Evolutionary conservation across 1,140 invertebrate species (phyloP), one percentile per base, ranked within the genome.

Genomic region (Ceratina calcarata): DNA sequence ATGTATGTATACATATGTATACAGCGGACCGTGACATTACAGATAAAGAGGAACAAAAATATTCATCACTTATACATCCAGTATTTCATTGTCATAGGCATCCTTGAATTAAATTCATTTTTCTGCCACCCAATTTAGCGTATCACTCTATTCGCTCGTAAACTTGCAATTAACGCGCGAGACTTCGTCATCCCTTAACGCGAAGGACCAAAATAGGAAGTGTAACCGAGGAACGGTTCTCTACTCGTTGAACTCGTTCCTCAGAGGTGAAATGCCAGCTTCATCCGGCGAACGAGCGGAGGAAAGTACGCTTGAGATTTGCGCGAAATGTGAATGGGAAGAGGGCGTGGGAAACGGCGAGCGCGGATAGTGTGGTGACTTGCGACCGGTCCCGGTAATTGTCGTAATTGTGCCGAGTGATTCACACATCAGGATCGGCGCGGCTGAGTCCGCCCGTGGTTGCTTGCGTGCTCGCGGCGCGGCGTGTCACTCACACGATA

Each of bases 401-500:
- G 92, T 83, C 83, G 90, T 92, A 93, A 93, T 93, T 93, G 91
- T 93, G 91, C 88, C 92, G 92, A 93, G 92, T 93, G 92, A 93
- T 93, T 93, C 92, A 93, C 91, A 93, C 91, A 92, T 93, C 89
- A 92, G 90, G 87, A 91, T 91, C 89, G 86, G 83, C 81, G 58
- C 64, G 66, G 69, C 70, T 79, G 16, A 65, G 81, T 84, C 62
- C 75, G 65, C 72, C 73, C 78, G 55, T 77, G 70, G 18, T 74
- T 75, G 77, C 58, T 72, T 76, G 73, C 85, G 58, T 72, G 70
- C 73, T 49, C 70, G 62, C 75, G 24, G 18, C 45, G 0, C 37
- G 37, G 3, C 37, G 37, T 45, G 37, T 27, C 68, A 37, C 80
- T 27, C 61, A 22, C 51, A 68, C 74, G 51, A 62, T 70, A 82